Evolutionary conservation across 2,113 vertebrate species (phyloP).

Genomic region (Leucopternis melanops): DNA sequence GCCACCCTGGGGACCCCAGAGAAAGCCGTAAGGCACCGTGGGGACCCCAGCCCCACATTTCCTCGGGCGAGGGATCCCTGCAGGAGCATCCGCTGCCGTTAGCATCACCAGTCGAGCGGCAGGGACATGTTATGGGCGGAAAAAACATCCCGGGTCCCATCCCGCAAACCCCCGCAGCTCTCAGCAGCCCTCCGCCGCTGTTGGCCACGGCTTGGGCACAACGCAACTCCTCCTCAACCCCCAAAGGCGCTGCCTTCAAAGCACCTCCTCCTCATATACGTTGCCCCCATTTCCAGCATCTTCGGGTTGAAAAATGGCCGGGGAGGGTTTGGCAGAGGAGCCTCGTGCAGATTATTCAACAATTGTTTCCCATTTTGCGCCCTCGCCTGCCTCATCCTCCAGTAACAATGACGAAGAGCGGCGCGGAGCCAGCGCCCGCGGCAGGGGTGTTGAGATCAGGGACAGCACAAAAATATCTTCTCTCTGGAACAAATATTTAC

Average conservation of each 20-base stretch:
- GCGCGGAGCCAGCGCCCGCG: constrained; percentile 61
- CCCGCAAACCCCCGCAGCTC: background rate
- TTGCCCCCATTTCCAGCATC: constrained; percentile 35
- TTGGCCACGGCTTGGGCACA: fast-evolving
- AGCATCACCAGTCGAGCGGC: background rate
- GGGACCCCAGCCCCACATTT: background rate
- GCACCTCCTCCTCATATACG: background rate
- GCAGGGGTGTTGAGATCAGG: constrained; percentile 67
- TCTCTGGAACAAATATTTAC: constrained; percentile 69
- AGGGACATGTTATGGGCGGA: background rate
- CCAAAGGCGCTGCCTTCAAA: background rate
- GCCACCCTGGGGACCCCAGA: background rate
- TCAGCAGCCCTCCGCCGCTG: background rate
- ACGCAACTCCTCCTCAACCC: background rate
- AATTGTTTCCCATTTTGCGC: constrained; percentile 67
- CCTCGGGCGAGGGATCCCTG: background rate
- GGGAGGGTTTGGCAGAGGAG: constrained; percentile 45
- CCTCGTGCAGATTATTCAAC: constrained; percentile 32
- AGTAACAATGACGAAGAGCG: constrained; percentile 66
- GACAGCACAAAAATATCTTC: constrained; percentile 68
- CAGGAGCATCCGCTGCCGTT: fast-evolving
- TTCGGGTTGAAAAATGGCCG: constrained; percentile 16
- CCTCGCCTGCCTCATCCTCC: constrained; percentile 65
- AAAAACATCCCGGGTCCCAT: background rate
- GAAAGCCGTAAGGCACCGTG: fast-evolving